Percentiles rank a stretch among this genome's conserved stretches.
Evolutionary conservation across 2,797 vertebrate species (phyloP).

Genomic region (Lateolabrax maculatus): DNA sequence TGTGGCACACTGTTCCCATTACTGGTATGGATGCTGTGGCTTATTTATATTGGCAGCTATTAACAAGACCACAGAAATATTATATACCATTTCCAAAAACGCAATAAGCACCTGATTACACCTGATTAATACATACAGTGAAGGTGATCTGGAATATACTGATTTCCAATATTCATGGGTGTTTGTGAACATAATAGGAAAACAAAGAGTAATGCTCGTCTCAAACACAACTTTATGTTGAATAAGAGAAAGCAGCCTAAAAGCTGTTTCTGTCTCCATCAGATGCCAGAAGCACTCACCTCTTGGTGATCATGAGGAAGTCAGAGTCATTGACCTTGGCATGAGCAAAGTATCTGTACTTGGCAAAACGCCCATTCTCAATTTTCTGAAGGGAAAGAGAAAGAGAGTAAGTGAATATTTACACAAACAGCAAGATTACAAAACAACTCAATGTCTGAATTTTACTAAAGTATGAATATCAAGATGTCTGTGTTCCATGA

Average conservation of each 20-base stretch:
- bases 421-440: background rate
- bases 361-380: slow-evolving; percentile 98
- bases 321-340: slow-evolving; percentile 97
- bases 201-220: background rate
- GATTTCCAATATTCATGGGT: too few relatives aligned
- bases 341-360: slow-evolving; percentile 96
- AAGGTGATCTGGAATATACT: background rate
- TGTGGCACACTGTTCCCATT: too few relatives aligned
- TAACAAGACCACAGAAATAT: background rate
- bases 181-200: background rate
- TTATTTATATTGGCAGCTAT: background rate
- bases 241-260: background rate
- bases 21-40: background rate
- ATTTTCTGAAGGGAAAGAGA: slow-evolving; percentile 89
- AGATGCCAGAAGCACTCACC: slow-evolving; percentile 81
- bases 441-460: background rate
- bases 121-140: background rate
- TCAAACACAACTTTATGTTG: background rate
- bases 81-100: background rate
- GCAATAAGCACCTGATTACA: background rate
- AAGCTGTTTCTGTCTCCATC: background rate
- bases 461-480: background rate
- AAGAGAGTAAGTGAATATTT: background rate
- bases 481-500: too few relatives aligned
- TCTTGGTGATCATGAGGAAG: slow-evolving; percentile 97